Evolutionary conservation across 2,888 invertebrate species (phyloP).

Genomic region (Drosophila monieri): DNA sequence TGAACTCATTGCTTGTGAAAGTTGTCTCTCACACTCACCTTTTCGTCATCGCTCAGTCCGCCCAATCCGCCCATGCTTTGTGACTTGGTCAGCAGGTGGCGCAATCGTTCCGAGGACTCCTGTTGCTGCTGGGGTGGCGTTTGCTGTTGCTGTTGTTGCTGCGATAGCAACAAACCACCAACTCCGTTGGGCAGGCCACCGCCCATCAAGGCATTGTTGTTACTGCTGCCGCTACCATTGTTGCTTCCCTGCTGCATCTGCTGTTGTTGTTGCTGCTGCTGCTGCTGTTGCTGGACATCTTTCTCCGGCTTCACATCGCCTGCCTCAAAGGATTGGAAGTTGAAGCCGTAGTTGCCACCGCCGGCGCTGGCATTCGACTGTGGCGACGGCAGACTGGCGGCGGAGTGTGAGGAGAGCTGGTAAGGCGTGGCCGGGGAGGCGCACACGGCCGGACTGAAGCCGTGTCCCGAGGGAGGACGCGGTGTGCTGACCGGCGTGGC

Average conservation of each 20-base stretch:
- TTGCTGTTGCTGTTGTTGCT: conserved; percentile 75
- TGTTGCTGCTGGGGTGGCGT: conserved; percentile 53
- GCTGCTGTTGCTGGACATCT: conserved; percentile 57
- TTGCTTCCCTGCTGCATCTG: conserved; percentile 55
- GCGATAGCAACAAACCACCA: conserved; percentile 66
- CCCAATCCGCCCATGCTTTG: conserved; percentile 62
- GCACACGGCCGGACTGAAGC: conserved; percentile 85
- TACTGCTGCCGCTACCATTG: conserved; percentile 51
- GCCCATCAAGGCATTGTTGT: conserved; percentile 55
- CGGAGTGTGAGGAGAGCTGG: conserved; percentile 83
- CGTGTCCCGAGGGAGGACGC: conserved; percentile 87
- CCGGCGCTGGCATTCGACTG: conserved; percentile 83
- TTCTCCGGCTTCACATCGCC: conserved; percentile 77
- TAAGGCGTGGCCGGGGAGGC: conserved; percentile 85
- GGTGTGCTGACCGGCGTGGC: conserved; percentile 87
- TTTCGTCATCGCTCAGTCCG: conserved; percentile 78
- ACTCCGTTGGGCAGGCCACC: conserved; percentile 72
- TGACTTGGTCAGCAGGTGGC: conserved; percentile 84
- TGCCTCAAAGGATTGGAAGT: conserved; percentile 75
- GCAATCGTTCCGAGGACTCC: conserved; percentile 84
- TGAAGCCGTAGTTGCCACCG: conserved; percentile 69
- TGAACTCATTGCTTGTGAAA: background rate
- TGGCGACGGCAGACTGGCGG: conserved; percentile 85
- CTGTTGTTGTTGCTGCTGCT: conserved; percentile 63
- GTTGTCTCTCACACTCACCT: conserved; percentile 49